Conservation (phyloP, 2,113 vertebrate species). For the Hassar affinis region DNA sequence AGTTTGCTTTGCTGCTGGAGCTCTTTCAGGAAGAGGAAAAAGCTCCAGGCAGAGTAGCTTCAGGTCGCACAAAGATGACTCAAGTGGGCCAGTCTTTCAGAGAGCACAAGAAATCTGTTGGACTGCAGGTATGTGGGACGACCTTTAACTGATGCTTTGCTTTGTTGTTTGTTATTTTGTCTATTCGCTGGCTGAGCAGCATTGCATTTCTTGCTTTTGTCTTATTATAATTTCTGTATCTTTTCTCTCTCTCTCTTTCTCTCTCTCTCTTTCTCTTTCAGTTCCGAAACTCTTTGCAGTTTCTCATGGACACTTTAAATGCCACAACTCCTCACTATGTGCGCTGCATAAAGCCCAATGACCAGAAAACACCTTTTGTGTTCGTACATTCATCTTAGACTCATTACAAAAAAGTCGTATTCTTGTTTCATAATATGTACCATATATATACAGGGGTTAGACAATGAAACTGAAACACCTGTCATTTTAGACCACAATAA, state of each 20-base stretch:
- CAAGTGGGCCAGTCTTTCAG: conserved; percentile 73
- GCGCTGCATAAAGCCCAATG: conserved; percentile 96
- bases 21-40: conserved; percentile 86
- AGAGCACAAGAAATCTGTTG: conserved; percentile 91
- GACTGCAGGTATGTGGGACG: conserved; percentile 82
- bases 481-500: too few relatives aligned
- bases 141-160: neutral
- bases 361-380: conserved; percentile 89
- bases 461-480: too few relatives aligned
- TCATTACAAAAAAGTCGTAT: neutral
- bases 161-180: too few relatives aligned
- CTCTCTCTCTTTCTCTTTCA: conserved; percentile 57
- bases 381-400: conserved; percentile 65
- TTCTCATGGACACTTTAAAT: conserved; percentile 95
- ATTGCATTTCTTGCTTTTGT: neutral
- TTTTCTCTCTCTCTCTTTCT: too few relatives aligned
- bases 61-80: conserved; percentile 67
- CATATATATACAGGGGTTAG: too few relatives aligned
- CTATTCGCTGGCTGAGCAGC: neutral
- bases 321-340: conserved; percentile 94
- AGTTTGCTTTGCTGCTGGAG: conserved; percentile 88
- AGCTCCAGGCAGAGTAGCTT: conserved; percentile 60
- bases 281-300: conserved; percentile 94
- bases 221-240: neutral
- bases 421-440: neutral